Percentiles rank a stretch among this genome's conserved stretches.
Conservation (phyloP, 1,140 invertebrate species). For the Zaprionus nigranus region DNA sequence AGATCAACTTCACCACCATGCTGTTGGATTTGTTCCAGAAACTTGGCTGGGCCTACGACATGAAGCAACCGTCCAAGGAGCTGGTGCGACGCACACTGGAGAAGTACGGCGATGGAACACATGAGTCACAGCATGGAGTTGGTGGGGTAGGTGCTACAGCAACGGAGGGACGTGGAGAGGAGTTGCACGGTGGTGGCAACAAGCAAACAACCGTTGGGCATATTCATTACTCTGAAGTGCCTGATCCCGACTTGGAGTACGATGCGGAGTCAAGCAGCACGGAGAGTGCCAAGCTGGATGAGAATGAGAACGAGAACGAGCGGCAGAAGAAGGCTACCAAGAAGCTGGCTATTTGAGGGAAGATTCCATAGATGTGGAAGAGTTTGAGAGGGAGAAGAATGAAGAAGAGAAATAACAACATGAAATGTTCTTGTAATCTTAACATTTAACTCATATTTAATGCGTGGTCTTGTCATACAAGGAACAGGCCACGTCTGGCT, state of each 20-base stretch:
- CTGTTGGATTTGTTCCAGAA: constrained; percentile 92
- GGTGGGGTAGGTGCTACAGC: background rate
- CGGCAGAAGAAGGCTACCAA: constrained; percentile 70
- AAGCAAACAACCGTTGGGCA: constrained; percentile 63
- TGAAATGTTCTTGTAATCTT: constrained; percentile 49
- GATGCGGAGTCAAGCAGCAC: constrained; percentile 82
- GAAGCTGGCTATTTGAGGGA: constrained; percentile 54
- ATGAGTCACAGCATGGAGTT: constrained; percentile 65
- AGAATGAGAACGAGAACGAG: constrained; percentile 77
- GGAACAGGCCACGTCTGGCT: constrained; percentile 47
- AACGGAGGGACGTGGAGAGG: background rate
- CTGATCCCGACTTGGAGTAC: constrained; percentile 71
- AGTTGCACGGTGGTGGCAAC: constrained; percentile 8
- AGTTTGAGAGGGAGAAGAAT: constrained; percentile 3
- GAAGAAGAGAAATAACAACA: constrained; percentile 27
- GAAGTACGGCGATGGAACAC: constrained; percentile 88
- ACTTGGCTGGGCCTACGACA: constrained; percentile 92
- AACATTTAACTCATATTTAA: constrained; percentile 54
- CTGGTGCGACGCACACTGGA: constrained; percentile 85
- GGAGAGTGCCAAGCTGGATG: constrained; percentile 79
- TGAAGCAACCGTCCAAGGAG: constrained; percentile 87
- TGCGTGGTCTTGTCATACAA: constrained; percentile 51
- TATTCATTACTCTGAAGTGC: constrained; percentile 71
- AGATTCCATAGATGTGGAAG: background rate
- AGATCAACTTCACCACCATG: constrained; percentile 81